phyloP scores from a whole-genome alignment of 2,113 vertebrate genomes.

The Brachyistius frenatus region DNA sequence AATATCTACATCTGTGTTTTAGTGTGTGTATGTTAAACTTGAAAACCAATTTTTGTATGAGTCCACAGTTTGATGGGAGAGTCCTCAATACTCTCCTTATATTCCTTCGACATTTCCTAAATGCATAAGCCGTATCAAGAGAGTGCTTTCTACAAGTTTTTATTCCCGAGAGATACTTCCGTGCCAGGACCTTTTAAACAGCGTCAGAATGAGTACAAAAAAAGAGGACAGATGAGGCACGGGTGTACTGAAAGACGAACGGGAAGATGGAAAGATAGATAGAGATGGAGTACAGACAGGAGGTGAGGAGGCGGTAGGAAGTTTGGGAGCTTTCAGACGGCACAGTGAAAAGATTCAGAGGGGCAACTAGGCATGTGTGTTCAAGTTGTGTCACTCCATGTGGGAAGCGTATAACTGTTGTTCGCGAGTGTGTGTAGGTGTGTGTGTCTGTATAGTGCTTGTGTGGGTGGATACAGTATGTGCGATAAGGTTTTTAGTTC shows the following conservation, averaged over 20 bases:
- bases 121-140: background rate
- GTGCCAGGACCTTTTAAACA: slow-evolving; percentile 15
- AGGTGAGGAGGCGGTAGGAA: slow-evolving; percentile 82
- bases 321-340: slow-evolving; percentile 75
- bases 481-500: slow-evolving; percentile 67
- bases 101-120: slow-evolving; percentile 3
- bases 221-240: slow-evolving; percentile 42
- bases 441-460: background rate
- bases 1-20: background rate
- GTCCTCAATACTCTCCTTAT: background rate
- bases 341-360: slow-evolving; percentile 68
- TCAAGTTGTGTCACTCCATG: slow-evolving; percentile 52
- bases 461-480: slow-evolving; percentile 67
- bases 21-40: background rate
- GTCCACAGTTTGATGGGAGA: background rate
- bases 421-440: slow-evolving; percentile 44
- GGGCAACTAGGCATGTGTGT: slow-evolving; percentile 62
- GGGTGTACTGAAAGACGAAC: slow-evolving; percentile 29
- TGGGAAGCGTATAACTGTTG: slow-evolving; percentile 67
- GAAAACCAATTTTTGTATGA: too few relatives aligned
- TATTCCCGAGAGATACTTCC: slow-evolving; percentile 8
- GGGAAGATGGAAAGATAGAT: slow-evolving; percentile 44
- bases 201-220: background rate
- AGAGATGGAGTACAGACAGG: slow-evolving; percentile 73
- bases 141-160: slow-evolving; percentile 13